phyloP scores from a whole-genome alignment of 2,113 vertebrate species.

The Oceanites oceanicus region DNA sequence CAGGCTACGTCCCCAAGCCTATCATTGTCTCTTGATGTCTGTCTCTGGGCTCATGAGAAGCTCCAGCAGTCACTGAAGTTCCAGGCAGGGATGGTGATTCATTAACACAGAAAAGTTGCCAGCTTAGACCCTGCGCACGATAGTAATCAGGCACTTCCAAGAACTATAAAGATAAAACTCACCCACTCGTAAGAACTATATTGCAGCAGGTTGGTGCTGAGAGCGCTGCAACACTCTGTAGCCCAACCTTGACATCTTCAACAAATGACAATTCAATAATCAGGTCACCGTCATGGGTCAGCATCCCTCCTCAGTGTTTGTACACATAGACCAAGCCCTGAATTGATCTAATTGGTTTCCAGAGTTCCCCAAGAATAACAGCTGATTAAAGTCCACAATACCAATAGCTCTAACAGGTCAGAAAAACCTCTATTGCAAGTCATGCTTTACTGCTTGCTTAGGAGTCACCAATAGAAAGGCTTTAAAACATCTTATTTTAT shows the following conservation, averaged over 20 bases:
- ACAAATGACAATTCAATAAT: background rate
- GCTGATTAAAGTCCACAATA: background rate
- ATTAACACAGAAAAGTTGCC: background rate
- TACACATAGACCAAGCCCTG: background rate
- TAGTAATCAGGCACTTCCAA: background rate
- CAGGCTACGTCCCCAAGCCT: background rate
- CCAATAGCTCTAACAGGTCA: background rate
- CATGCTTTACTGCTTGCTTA: background rate
- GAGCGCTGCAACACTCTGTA: background rate
- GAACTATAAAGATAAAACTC: background rate
- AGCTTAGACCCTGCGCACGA: background rate
- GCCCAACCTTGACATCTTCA: background rate
- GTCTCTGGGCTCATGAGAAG: background rate
- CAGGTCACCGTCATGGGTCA: background rate
- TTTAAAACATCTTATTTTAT: background rate
- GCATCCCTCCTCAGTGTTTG: background rate
- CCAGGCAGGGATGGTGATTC: background rate
- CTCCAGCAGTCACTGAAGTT: slow-evolving; percentile 10
- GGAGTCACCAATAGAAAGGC: background rate
- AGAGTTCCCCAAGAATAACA: background rate
- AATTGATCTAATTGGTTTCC: slow-evolving; percentile 8
- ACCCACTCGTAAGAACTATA: background rate
- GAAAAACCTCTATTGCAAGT: background rate
- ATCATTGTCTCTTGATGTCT: background rate
- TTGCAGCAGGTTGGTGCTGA: background rate